phyloP scores from a whole-genome alignment of 2,888 invertebrate species.

The Schrankia costaestrigalis region DNA sequence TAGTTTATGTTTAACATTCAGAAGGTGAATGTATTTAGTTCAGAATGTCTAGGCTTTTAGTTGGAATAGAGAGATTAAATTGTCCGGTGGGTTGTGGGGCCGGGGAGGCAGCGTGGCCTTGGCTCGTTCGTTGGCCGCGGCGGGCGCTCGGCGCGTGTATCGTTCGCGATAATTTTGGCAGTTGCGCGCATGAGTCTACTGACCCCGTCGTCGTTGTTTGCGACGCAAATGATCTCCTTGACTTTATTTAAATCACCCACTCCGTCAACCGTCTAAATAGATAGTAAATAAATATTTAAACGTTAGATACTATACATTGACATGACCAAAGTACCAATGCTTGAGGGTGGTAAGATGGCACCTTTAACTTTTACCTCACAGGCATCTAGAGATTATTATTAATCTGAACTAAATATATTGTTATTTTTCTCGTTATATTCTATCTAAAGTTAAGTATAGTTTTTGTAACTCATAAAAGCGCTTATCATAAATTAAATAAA shows the following conservation, averaged over 20 bases:
- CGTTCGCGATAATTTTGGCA: conserved; percentile 75
- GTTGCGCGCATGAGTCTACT: conserved; percentile 70
- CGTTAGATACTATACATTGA: conserved; percentile 7
- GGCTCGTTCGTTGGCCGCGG: conserved; percentile 71
- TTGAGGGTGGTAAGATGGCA: no score
- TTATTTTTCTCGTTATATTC: no score
- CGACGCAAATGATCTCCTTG: conserved; percentile 76
- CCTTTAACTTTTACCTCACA: no score
- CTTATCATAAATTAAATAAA: no score
- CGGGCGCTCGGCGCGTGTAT: conserved; percentile 60
- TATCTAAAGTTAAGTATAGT: no score
- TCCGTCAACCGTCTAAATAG: conserved; percentile 41
- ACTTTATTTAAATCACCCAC: conserved; percentile 74
- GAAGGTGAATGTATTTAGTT: conserved; percentile 8
- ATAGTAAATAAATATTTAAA: conserved; percentile 24
- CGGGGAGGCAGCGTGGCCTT: conserved; percentile 61
- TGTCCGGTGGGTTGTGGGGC: conserved; percentile 31
- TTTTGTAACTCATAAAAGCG: no score
- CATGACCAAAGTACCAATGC: conserved; percentile 1
- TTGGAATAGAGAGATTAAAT: conserved; percentile 27
- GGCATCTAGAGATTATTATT: no score
- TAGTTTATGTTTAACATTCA: no score
- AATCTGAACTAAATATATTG: no score
- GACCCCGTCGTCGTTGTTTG: conserved; percentile 72
- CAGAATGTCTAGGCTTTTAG: conserved; percentile 23